phyloP scores from a whole-genome alignment of 2,797 vertebrate genomes.

The Glossophaga mutica region DNA sequence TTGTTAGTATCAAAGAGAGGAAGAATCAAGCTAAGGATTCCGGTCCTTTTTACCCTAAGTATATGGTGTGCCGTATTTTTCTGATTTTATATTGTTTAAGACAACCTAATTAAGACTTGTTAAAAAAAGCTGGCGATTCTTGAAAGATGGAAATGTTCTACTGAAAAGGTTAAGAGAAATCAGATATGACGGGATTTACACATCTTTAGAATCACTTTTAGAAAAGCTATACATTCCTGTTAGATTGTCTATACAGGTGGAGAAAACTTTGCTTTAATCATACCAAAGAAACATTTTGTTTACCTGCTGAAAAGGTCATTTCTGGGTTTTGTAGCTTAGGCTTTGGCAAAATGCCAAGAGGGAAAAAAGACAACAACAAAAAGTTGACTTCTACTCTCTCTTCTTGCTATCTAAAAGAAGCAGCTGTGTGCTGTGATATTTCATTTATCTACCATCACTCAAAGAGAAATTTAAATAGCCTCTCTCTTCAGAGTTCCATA shows the following conservation, averaged over 20 bases:
- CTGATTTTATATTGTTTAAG: conserved; percentile 29
- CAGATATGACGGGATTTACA: conserved; percentile 53
- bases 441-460: background rate
- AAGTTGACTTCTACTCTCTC: background rate
- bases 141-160: conserved; percentile 58
- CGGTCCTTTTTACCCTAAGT: background rate
- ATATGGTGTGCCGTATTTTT: background rate
- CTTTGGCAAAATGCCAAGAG: background rate
- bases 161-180: conserved; percentile 64
- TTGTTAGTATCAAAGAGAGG: background rate
- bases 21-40: background rate
- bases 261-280: conserved; percentile 49
- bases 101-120: conserved; percentile 35
- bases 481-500: background rate
- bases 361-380: background rate
- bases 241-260: background rate
- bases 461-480: background rate
- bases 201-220: conserved; percentile 58
- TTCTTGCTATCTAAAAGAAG: background rate
- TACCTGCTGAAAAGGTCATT: background rate
- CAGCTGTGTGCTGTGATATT: background rate
- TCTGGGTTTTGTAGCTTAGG: background rate
- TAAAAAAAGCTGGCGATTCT: background rate
- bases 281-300: conserved; percentile 36
- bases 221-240: conserved; percentile 50